Conservation (phyloP, 2,113 vertebrate species). For the Neotragus moschatus region DNA sequence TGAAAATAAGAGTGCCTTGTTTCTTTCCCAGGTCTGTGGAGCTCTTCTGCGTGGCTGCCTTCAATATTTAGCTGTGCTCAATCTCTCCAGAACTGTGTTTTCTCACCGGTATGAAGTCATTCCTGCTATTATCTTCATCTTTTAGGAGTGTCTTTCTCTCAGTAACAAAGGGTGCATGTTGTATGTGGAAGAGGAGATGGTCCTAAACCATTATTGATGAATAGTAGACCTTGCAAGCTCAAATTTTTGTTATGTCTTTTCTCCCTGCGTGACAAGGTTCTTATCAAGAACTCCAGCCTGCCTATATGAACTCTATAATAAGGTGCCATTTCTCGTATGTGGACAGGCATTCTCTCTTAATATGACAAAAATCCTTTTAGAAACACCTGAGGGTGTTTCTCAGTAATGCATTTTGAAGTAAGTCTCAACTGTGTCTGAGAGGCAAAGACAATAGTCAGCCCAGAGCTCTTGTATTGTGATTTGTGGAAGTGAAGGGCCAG, state of each 20-base stretch:
- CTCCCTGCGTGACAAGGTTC: too few relatives aligned
- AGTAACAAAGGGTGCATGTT: neutral
- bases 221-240: neutral
- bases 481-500: neutral
- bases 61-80: slow-evolving; percentile 91
- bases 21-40: slow-evolving; percentile 85
- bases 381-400: neutral
- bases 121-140: neutral
- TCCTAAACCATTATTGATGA: neutral
- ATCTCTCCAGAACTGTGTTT: slow-evolving; percentile 91
- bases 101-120: slow-evolving; percentile 86
- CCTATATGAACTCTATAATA: neutral
- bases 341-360: neutral
- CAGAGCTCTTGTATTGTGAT: neutral
- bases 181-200: neutral
- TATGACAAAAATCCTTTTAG: neutral
- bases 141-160: neutral
- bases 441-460: neutral
- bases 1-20: neutral
- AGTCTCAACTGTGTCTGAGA: neutral
- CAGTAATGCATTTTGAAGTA: neutral
- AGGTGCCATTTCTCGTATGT: rapidly evolving
- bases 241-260: neutral
- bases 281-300: neutral
- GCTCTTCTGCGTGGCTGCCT: slow-evolving; percentile 91